A percentile compares a stretch with the other conserved stretches of the same genome.
Evolutionary conservation across 2,113 vertebrate species (phyloP).

Genomic region (Circaetus cinerascens): DNA sequence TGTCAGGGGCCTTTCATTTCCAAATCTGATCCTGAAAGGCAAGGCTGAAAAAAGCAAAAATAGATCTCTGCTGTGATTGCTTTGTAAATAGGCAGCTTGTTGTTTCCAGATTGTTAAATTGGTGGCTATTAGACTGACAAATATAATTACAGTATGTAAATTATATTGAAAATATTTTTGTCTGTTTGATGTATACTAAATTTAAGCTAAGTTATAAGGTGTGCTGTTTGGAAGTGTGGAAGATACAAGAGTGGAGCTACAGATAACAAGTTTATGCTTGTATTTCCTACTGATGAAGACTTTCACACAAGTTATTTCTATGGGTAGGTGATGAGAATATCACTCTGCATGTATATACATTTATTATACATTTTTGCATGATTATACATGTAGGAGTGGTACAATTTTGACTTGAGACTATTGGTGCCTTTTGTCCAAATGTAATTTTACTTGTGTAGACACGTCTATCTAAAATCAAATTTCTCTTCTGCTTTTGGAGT

Average conservation of each 20-base stretch:
- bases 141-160: constrained; percentile 57
- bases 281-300: constrained; percentile 86
- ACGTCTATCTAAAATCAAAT: neutral
- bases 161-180: constrained; percentile 68
- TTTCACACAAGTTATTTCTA: constrained; percentile 80
- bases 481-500: neutral
- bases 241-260: constrained; percentile 84
- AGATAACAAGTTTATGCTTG: constrained; percentile 83
- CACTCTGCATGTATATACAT: constrained; percentile 82
- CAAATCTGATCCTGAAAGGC: neutral
- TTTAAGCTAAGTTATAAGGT: constrained; percentile 81
- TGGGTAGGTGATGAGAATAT: constrained; percentile 84
- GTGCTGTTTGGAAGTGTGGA: constrained; percentile 83
- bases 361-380: constrained; percentile 78
- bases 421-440: constrained; percentile 39
- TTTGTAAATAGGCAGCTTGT: constrained; percentile 18
- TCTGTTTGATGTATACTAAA: constrained; percentile 75
- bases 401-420: constrained; percentile 82
- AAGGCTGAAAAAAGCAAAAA: constrained; percentile 11
- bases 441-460: neutral
- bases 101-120: constrained; percentile 16
- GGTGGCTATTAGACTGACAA: constrained; percentile 29
- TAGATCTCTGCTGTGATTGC: neutral
- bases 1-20: neutral
- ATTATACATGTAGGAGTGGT: constrained; percentile 81